Percentiles rank a stretch among this genome's conserved stretches.
These are phyloP conservation scores for Anabacerthia variegaticeps DNA, from an alignment of 2,797 vertebrate species.

Conservation along the genomic window DNA sequence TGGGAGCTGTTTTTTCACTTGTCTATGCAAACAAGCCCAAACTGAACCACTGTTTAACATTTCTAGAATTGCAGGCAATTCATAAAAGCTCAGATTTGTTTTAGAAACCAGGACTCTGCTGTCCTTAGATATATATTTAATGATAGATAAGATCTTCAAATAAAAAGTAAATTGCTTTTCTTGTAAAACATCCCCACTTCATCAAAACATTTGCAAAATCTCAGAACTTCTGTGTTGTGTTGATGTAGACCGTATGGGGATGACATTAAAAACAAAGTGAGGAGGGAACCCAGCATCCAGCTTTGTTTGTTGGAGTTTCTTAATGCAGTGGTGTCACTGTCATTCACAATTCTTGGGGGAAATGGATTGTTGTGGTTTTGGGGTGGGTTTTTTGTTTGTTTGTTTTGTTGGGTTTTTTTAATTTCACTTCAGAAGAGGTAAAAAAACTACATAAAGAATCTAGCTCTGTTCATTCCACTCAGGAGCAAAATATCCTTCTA, in stretches of 20 bases:
- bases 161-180: neutral
- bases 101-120: neutral
- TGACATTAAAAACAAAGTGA: neutral
- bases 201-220: neutral
- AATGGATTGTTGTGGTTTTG: neutral
- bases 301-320: neutral
- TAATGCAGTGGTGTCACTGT: neutral
- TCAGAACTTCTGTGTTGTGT: neutral
- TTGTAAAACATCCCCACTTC: neutral
- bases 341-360: neutral
- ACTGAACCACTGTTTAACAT: neutral
- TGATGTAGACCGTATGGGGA: neutral
- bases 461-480: neutral
- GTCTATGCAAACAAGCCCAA: neutral
- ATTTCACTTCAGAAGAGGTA: neutral
- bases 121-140: neutral
- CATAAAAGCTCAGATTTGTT: neutral
- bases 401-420: neutral
- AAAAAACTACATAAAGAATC: neutral
- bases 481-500: neutral
- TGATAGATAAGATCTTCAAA: neutral
- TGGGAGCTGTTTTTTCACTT: neutral
- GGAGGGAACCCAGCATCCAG: neutral
- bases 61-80: neutral
- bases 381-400: no score